phyloP scores from a whole-genome alignment of 2,113 vertebrate species.

The Cynoglossus semilaevis region DNA sequence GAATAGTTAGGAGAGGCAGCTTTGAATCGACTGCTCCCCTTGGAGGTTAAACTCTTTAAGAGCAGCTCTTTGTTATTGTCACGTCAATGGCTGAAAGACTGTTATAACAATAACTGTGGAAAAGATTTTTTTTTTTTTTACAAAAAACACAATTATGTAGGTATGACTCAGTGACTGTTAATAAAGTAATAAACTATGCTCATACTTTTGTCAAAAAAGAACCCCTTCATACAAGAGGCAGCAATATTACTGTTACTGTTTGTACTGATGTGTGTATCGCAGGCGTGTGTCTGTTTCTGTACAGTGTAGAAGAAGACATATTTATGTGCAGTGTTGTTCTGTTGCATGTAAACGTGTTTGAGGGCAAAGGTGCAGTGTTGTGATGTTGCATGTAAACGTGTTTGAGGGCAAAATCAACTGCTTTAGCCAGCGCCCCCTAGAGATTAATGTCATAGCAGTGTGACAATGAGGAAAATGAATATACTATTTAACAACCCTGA shows the following conservation, averaged over 20 bases:
- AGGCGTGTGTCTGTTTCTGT: constrained; percentile 39
- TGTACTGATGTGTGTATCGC: constrained; percentile 44
- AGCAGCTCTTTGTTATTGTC: constrained; percentile 29
- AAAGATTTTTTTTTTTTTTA: constrained; percentile 15
- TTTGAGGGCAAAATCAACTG: constrained; percentile 20
- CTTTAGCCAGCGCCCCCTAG: constrained; percentile 25
- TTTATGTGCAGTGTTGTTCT: constrained; percentile 47
- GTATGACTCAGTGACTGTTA: constrained; percentile 69
- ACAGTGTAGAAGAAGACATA: constrained; percentile 36
- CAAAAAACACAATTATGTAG: constrained; percentile 38
- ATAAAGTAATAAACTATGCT: constrained; percentile 57
- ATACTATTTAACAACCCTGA: constrained; percentile 13
- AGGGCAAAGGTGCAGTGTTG: constrained; percentile 38
- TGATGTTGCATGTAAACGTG: constrained; percentile 59
- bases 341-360: constrained; percentile 59
- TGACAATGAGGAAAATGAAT: constrained; percentile 31
- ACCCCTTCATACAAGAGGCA: constrained; percentile 19
- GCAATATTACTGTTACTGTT: constrained; percentile 19
- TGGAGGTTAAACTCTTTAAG: constrained; percentile 21
- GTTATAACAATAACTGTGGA: constrained; percentile 45
- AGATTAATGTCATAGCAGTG: constrained; percentile 37
- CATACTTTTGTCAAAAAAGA: constrained; percentile 28
- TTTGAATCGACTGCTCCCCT: constrained; percentile 17
- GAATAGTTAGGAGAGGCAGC: constrained; percentile 18
- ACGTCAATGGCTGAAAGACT: constrained; percentile 59